A percentile compares a stretch with the other conserved stretches of the same genome.
Conservation (phyloP, 2,888 invertebrate genomes). For the Drosophila neonasuta region DNA sequence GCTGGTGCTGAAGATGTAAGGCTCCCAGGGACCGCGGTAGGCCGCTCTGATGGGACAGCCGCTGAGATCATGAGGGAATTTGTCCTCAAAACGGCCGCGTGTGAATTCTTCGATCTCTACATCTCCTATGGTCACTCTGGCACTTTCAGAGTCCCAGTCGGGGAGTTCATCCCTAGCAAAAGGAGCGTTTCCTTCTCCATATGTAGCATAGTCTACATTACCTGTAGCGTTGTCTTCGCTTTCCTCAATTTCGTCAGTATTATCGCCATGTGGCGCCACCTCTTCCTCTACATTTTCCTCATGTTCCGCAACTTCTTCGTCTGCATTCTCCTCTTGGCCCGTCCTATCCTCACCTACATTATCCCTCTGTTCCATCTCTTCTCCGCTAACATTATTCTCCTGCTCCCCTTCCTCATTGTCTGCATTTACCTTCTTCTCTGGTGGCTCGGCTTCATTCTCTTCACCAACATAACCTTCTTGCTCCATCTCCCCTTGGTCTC, state of each 20-base stretch:
- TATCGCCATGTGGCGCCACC: too few species aligned
- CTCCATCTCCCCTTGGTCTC: not conserved
- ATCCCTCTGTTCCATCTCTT: accelerated
- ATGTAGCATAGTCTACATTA: not conserved
- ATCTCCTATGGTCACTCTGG: not conserved
- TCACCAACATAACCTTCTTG: not conserved
- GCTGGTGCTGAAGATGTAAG: constrained; percentile 72
- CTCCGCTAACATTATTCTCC: too few species aligned
- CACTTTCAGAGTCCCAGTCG: not conserved
- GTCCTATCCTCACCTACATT: too few species aligned
- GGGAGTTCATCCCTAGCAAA: not conserved
- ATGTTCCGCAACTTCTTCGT: too few species aligned
- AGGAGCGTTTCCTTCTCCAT: not conserved
- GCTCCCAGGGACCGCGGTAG: constrained; percentile 79
- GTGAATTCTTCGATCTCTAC: constrained; percentile 55
- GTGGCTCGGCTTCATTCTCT: too few species aligned
- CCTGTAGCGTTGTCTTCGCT: not conserved
- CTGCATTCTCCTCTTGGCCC: too few species aligned
- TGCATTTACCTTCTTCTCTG: too few species aligned
- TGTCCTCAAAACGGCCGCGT: constrained; percentile 72
- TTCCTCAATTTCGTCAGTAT: too few species aligned
- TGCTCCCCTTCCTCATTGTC: not conserved
- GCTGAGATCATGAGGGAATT: constrained; percentile 79
- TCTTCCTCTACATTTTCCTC: too few species aligned
- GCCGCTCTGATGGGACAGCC: constrained; percentile 78